Percentiles rank a stretch among this genome's conserved stretches.
Conservation (phyloP, 2,888 invertebrate species). For the Escarpia spicata region DNA sequence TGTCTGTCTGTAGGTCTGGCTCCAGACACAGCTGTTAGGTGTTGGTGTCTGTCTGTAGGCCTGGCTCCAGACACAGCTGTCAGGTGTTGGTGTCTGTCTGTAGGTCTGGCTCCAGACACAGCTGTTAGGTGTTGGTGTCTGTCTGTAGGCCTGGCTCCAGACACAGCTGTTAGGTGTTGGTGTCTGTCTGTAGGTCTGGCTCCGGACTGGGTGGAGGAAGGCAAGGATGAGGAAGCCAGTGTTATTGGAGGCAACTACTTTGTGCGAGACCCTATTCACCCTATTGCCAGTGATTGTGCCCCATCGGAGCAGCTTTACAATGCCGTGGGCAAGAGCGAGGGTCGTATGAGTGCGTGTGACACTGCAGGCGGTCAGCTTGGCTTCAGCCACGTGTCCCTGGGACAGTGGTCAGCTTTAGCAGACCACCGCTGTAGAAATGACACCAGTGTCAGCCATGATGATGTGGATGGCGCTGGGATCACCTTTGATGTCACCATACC, state of each 20-base stretch:
- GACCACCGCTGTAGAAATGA: neutral
- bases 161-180: neutral
- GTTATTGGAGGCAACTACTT: neutral
- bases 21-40: neutral
- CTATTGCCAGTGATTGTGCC: neutral
- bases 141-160: neutral
- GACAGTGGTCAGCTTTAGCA: neutral
- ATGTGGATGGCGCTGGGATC: neutral
- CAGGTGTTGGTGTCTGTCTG: neutral
- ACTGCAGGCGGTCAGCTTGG: neutral
- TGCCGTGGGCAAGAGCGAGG: neutral
- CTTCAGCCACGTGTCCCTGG: neutral
- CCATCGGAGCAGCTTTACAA: neutral
- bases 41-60: neutral
- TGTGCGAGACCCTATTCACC: neutral
- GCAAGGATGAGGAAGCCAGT: neutral
- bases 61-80: neutral
- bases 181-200: conserved; percentile 4
- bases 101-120: neutral
- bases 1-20: neutral
- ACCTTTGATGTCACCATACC: neutral
- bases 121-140: neutral
- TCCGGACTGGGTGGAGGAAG: conserved; percentile 5
- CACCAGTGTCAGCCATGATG: neutral
- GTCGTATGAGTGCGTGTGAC: neutral